Percentiles rank a stretch among this genome's conserved stretches.
These are phyloP conservation scores for Lasioglossum morio DNA, from an alignment of 2,888 invertebrate species.

Conservation along the genomic window DNA sequence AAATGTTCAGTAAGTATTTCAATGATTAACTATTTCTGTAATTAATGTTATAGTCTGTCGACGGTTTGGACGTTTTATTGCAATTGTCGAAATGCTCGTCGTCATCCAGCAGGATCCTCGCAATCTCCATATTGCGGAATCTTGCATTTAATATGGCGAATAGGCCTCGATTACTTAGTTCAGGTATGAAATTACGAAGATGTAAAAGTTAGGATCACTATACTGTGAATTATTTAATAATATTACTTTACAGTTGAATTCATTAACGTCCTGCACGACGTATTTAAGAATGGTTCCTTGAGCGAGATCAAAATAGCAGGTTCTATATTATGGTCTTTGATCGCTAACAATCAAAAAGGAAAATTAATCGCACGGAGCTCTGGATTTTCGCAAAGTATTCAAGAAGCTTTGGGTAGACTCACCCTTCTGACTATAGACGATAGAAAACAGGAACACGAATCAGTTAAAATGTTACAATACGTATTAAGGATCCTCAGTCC, in stretches of 20 bases:
- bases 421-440: constrained; percentile 77
- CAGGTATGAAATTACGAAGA: constrained; percentile 81
- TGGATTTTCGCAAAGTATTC: constrained; percentile 85
- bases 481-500: constrained; percentile 77
- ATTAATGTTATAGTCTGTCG: constrained; percentile 75
- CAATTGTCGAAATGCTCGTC: constrained; percentile 78
- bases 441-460: constrained; percentile 76
- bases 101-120: constrained; percentile 79
- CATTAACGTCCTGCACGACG: constrained; percentile 84
- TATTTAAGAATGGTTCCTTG: constrained; percentile 83
- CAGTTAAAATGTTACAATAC: constrained; percentile 79
- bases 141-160: constrained; percentile 86
- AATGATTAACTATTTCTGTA: constrained; percentile 7
- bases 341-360: constrained; percentile 90
- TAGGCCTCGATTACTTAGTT: constrained; percentile 85
- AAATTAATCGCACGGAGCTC: constrained; percentile 86
- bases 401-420: constrained; percentile 84
- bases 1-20: background rate
- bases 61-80: constrained; percentile 81
- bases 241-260: constrained; percentile 85
- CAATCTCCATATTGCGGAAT: constrained; percentile 86
- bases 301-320: constrained; percentile 85
- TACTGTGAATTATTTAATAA: background rate
- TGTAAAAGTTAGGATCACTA: background rate
- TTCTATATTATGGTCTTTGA: constrained; percentile 88